These are phyloP conservation scores for Micrasema longulum DNA, from an alignment of 1,140 invertebrate species.

Conservation along the genomic window DNA sequence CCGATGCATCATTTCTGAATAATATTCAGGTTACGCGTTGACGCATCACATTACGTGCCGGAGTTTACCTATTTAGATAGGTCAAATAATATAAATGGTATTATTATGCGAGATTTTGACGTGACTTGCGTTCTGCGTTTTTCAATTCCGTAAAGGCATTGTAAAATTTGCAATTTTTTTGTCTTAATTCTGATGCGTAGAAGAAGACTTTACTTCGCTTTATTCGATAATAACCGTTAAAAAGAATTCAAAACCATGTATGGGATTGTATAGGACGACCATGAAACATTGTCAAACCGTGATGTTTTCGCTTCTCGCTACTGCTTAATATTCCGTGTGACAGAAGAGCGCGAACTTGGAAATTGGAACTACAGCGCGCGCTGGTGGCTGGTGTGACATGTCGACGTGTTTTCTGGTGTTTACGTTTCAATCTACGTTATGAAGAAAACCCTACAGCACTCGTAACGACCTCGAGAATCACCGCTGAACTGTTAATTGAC, in stretches of 20 bases:
- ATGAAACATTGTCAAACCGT: slow-evolving; percentile 8
- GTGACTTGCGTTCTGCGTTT: slow-evolving; percentile 2
- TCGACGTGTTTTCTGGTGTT: slow-evolving; percentile 13
- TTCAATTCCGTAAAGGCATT: background rate
- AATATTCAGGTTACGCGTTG: slow-evolving; percentile 12
- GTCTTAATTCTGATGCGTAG: background rate
- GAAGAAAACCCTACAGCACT: background rate
- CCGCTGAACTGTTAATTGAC: background rate
- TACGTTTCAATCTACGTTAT: background rate
- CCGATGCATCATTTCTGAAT: too few species aligned
- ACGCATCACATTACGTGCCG: slow-evolving; percentile 6
- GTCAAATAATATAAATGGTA: slow-evolving; percentile 15
- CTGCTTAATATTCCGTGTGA: background rate
- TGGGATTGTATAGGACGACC: background rate
- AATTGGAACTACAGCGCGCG: too few species aligned
- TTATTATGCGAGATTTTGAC: slow-evolving; percentile 20
- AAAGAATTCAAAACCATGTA: background rate
- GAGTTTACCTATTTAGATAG: too few species aligned
- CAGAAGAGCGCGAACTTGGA: too few species aligned
- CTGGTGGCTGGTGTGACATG: slow-evolving; percentile 3
- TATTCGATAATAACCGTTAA: slow-evolving; percentile 1
- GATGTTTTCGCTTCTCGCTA: background rate
- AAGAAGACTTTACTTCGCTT: background rate
- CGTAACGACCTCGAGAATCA: slow-evolving; percentile 1
- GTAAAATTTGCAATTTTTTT: too few species aligned